A percentile compares a stretch with the other conserved stretches of the same genome.
Evolutionary conservation across 1,140 invertebrate species (phyloP).

Genomic region (Drosophila sucinea): DNA sequence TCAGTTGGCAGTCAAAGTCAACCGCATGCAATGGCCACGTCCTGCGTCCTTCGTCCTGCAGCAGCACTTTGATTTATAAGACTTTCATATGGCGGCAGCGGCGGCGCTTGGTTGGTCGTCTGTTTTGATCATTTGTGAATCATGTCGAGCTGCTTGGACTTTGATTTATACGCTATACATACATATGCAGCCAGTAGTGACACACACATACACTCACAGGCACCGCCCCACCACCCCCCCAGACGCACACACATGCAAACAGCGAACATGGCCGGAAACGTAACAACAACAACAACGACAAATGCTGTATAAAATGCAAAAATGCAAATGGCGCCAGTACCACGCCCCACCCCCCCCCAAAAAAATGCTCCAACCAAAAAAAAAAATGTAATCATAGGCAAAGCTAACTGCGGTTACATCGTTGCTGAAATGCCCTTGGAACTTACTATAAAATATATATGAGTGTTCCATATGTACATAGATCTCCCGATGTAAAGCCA

Average conservation of each 20-base stretch:
- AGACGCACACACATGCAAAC: slow-evolving; percentile 26
- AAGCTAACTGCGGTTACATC: not conserved
- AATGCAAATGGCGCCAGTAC: slow-evolving; percentile 48
- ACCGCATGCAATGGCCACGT: slow-evolving; percentile 46
- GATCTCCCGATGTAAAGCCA: too few relatives aligned
- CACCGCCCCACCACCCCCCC: slow-evolving; percentile 2
- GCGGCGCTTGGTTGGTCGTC: slow-evolving; percentile 32
- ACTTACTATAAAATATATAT: not conserved
- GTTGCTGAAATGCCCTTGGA: not conserved
- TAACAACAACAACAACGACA: slow-evolving; percentile 22
- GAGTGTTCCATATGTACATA: too few relatives aligned
- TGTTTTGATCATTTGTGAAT: slow-evolving; percentile 79
- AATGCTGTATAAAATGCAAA: slow-evolving; percentile 44
- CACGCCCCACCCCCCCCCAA: slow-evolving; percentile 23
- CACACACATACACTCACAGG: slow-evolving; percentile 5
- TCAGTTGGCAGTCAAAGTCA: slow-evolving; percentile 44
- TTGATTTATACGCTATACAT: slow-evolving; percentile 71
- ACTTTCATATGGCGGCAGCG: slow-evolving; percentile 64
- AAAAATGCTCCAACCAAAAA: not conserved
- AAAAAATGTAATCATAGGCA: slow-evolving; percentile 3
- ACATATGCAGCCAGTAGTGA: slow-evolving; percentile 49
- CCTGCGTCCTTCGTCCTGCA: not conserved
- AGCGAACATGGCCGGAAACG: slow-evolving; percentile 45
- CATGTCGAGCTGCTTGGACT: slow-evolving; percentile 74
- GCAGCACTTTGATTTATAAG: slow-evolving; percentile 71